A percentile compares a stretch with the other conserved stretches of the same genome.
These are phyloP conservation scores for Notechis scutatus DNA, from an alignment of 2,113 vertebrate genomes.

Conservation along the genomic window DNA sequence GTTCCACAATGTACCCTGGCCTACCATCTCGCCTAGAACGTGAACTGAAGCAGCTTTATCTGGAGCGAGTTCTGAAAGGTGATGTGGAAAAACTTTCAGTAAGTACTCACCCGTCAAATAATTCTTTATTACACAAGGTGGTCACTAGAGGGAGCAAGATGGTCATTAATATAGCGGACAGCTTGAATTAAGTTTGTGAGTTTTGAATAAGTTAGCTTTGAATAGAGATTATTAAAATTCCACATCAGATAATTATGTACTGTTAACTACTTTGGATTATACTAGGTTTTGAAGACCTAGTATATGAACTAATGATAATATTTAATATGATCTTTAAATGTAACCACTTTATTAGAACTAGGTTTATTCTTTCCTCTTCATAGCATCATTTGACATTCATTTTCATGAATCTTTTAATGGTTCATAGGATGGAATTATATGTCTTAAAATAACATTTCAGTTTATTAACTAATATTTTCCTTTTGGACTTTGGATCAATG, in stretches of 20 bases:
- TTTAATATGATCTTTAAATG: not conserved
- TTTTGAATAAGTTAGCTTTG: not conserved
- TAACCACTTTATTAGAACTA: not conserved
- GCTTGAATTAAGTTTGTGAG: not conserved
- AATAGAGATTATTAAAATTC: not conserved
- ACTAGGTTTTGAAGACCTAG: not conserved
- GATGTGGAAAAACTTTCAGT: conserved; percentile 98
- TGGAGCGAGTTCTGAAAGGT: conserved; percentile 96
- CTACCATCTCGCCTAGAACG: conserved; percentile 93
- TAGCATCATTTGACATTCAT: not conserved
- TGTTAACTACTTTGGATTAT: not conserved
- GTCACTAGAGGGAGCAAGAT: conserved; percentile 70
- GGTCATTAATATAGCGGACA: conserved; percentile 22
- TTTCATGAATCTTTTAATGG: not conserved
- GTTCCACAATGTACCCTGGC: conserved; percentile 98
- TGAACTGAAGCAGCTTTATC: conserved; percentile 96
- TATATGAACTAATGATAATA: not conserved
- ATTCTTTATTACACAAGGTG: not conserved
- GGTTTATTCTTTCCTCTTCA: not conserved
- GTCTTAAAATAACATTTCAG: not conserved
- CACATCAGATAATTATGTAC: not conserved
- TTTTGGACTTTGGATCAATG: not conserved
- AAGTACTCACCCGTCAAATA: conserved; percentile 50
- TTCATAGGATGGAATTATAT: not conserved
- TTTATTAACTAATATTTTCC: not conserved